Conservation (phyloP, 2,797 vertebrate species). For the Triplophysa bombifrons region DNA sequence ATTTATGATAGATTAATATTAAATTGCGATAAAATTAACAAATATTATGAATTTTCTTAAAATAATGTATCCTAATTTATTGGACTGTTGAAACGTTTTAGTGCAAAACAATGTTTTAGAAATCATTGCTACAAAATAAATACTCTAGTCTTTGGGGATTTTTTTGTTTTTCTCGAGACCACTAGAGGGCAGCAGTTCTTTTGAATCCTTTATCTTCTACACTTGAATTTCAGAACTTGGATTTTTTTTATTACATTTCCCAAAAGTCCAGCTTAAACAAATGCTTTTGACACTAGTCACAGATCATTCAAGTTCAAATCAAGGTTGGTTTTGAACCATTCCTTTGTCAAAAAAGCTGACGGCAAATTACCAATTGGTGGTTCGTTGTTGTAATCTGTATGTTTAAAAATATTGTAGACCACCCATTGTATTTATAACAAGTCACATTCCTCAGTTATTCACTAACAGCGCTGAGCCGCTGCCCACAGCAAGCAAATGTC, state of each 20-base stretch:
- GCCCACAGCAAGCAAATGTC: neutral
- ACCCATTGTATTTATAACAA: constrained; percentile 19
- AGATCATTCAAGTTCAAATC: neutral
- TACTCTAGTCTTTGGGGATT: no score
- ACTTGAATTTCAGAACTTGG: no score
- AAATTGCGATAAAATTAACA: neutral
- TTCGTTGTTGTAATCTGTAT: neutral
- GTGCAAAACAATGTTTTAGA: neutral
- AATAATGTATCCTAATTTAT: neutral
- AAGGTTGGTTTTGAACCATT: neutral
- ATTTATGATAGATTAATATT: constrained; percentile 1
- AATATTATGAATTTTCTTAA: neutral
- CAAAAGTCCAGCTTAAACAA: no score
- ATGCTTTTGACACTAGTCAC: no score
- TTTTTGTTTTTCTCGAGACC: no score
- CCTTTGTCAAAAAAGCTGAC: neutral
- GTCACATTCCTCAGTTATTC: constrained; percentile 13
- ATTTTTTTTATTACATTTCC: no score
- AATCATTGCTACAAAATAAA: constrained; percentile 12
- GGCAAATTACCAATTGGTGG: neutral
- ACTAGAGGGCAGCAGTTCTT: constrained; percentile 47
- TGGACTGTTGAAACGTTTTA: neutral
- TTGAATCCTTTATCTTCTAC: neutral
- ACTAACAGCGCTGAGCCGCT: constrained; percentile 19
- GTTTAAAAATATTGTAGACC: constrained; percentile 27